Evolutionary conservation across 2,888 invertebrate species (phyloP), one percentile per base, ranked within the genome.

Genomic region (Scaptomyza flava): DNA sequence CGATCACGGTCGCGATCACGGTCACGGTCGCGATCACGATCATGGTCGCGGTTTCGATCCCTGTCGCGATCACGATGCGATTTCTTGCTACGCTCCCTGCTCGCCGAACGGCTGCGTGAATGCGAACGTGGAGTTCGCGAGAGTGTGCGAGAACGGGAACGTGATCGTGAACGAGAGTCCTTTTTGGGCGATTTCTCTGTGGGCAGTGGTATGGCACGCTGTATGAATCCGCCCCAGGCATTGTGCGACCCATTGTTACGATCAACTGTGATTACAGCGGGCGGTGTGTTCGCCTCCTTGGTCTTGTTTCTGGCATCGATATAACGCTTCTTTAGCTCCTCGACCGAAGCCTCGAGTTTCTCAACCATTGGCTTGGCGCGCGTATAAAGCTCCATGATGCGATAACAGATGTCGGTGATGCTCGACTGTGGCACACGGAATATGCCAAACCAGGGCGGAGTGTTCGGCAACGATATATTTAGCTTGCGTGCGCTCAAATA

Each of bases 401-500:
- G 94, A 48, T 94, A 92, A 83, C 96, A 96, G 56, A 99, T 96
- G 82, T 97, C 96, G 57, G 95, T 93, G 3, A 99, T 96, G 74
- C 97, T 95, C 33, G 94, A 94, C 92, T 98, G 97, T 0, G 94
- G 93, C 0, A 97, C 97, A 89, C 96, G 95, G 90, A 99, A 98
- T 4, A 98, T 93, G 0, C 95, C 93, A 91, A 95, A 98, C 99
- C 99, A 99, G 0, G 96, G 94, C 0, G 98, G 98, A 80, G 94
- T 95, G 67, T 95, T 96, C 0, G 99, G 98, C 63, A 99, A 91
- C 0, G 97, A 95, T 63, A 98, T 94, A 76, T 96, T 95, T 31
- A 98, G 94, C 89, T 97, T 96, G 14, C 99, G 94, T 3, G 98
- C 97, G 36, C 99, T 98, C 53, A 99, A 93, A 91, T 97, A 98